Evolutionary conservation across 2,888 invertebrate species (phyloP).

Genomic region (Pseudococcus longispinus): DNA sequence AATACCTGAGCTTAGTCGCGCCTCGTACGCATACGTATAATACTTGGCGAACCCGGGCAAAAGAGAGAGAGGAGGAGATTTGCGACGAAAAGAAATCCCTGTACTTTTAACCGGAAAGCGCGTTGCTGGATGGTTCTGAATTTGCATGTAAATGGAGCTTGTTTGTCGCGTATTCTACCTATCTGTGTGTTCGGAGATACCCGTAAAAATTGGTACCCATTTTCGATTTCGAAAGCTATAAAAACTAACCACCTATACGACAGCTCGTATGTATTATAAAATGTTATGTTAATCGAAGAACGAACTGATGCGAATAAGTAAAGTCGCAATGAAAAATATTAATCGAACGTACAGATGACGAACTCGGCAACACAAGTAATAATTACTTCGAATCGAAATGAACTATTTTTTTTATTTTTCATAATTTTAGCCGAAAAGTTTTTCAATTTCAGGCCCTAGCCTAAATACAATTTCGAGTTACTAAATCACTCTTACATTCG

Average conservation of each 20-base stretch:
- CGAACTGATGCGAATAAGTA: background rate
- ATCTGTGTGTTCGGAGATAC: background rate
- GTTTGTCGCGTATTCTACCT: background rate
- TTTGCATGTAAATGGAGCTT: constrained; percentile 5
- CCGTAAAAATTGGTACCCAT: background rate
- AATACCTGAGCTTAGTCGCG: background rate
- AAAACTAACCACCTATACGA: background rate
- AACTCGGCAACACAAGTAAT: no score
- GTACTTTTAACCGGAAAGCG: background rate
- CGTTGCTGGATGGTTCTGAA: background rate
- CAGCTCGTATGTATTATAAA: background rate
- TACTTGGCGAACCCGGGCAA: background rate
- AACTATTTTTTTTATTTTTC: no score
- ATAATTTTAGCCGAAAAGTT: no score
- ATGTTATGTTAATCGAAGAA: background rate
- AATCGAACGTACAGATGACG: background rate
- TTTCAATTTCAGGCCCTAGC: no score
- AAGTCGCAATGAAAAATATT: background rate
- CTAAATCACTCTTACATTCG: no score
- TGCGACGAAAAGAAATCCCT: background rate
- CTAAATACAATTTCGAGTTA: no score
- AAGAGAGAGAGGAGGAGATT: background rate
- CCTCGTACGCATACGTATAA: background rate
- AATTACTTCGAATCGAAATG: no score
- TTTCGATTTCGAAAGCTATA: background rate